A percentile compares a stretch with the other conserved stretches of the same genome.
phyloP scores from a whole-genome alignment of 2,113 vertebrate genomes.

The Apaloderma vittatum region DNA sequence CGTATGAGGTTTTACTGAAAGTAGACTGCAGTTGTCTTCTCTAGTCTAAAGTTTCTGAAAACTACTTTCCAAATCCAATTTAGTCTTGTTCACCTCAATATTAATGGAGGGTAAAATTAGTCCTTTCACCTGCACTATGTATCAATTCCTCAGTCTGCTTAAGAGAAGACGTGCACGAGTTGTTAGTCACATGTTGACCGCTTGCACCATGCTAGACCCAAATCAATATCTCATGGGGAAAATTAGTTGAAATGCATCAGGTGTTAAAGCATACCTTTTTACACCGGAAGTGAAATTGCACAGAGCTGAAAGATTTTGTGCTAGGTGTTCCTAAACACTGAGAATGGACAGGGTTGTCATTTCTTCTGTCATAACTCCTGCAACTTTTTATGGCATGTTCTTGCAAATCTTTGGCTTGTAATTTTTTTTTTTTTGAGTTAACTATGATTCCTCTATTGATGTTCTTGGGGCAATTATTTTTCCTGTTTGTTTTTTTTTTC shows the following conservation, averaged over 20 bases:
- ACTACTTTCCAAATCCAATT: background rate
- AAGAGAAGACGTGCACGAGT: background rate
- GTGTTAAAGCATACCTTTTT: background rate
- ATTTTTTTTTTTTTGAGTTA: background rate
- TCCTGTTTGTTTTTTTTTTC: accelerated
- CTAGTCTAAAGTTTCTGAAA: background rate
- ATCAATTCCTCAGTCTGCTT: background rate
- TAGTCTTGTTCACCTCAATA: background rate
- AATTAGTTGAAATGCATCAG: background rate
- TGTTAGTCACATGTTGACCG: accelerated
- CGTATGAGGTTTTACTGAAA: background rate
- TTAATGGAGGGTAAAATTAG: background rate
- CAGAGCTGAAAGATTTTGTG: background rate
- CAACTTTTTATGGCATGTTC: background rate
- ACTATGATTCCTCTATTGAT: background rate
- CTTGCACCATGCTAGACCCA: background rate
- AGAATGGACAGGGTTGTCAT: background rate
- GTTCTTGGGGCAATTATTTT: background rate
- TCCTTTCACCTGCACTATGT: background rate
- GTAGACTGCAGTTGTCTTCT: background rate
- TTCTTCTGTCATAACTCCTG: background rate
- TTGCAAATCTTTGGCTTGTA: background rate
- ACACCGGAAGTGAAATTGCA: background rate
- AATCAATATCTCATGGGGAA: background rate
- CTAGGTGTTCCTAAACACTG: background rate